These are phyloP conservation scores for Tetraodon nigroviridis DNA, from an alignment of 2,113 vertebrate species.

Conservation along the genomic window DNA sequence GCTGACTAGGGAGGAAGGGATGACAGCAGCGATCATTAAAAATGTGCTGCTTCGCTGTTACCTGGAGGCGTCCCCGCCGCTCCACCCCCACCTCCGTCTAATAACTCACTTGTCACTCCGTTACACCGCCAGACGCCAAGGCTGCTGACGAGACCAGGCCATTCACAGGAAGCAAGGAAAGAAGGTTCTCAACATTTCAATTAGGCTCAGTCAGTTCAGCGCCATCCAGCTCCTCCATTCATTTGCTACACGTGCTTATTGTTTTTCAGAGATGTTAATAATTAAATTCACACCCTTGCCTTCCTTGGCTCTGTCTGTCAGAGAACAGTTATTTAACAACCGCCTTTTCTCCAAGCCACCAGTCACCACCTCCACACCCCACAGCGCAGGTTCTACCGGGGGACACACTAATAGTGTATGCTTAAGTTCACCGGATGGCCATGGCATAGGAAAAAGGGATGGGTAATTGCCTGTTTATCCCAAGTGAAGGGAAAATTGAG, in stretches of 20 bases:
- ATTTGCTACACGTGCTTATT: conserved; percentile 36
- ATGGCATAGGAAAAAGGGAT: conserved; percentile 85
- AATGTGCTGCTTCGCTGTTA: conserved; percentile 70
- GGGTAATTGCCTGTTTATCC: conserved; percentile 97
- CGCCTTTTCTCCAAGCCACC: conserved; percentile 51
- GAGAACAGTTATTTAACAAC: conserved; percentile 62
- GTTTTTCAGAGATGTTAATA: conserved; percentile 37
- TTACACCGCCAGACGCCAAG: conserved; percentile 85
- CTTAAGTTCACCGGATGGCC: conserved; percentile 89
- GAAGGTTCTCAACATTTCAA: conserved; percentile 36
- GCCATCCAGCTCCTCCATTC: conserved; percentile 43
- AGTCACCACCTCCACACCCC: conserved; percentile 57
- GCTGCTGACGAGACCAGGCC: conserved; percentile 89
- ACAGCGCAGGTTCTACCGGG: conserved; percentile 82
- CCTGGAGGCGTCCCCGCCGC: conserved; percentile 82
- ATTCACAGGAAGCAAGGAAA: conserved; percentile 66
- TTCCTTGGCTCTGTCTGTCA: conserved; percentile 44
- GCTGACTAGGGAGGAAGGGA: conserved; percentile 68
- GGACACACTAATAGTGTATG: conserved; percentile 90
- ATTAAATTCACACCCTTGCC: conserved; percentile 35
- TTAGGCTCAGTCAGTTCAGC: conserved; percentile 34
- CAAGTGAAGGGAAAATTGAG: conserved; percentile 84
- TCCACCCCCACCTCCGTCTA: conserved; percentile 88
- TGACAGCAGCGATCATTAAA: conserved; percentile 72
- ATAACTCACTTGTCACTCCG: conserved; percentile 96